Evolutionary conservation across 2,888 invertebrate genomes (phyloP).

Genomic region (Luffia ferchaultella): DNA sequence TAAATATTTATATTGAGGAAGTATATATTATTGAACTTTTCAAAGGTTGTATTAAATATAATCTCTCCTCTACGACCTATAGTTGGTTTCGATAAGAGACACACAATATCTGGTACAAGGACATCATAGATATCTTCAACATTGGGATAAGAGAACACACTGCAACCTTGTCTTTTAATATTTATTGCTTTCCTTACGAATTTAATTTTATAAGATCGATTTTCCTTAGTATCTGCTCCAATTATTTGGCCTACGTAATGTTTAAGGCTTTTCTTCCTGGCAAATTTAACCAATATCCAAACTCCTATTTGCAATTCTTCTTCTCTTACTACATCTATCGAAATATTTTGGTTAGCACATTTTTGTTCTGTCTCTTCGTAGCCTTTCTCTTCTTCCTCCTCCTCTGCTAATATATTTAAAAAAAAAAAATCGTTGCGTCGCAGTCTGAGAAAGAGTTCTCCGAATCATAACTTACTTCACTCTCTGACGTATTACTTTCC

Average conservation of each 20-base stretch:
- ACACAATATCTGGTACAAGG: background rate
- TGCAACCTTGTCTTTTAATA: background rate
- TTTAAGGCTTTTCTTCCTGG: background rate
- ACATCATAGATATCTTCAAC: background rate
- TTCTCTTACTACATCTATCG: too few species aligned
- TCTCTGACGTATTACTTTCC: background rate
- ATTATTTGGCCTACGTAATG: background rate
- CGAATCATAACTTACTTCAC: background rate
- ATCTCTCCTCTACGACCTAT: background rate
- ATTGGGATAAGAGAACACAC: background rate
- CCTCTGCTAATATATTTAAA: background rate
- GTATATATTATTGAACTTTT: too few species aligned
- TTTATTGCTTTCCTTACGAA: background rate
- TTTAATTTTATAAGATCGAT: too few species aligned
- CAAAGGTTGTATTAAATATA: background rate
- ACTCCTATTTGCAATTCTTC: background rate
- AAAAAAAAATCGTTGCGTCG: background rate
- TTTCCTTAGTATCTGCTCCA: too few species aligned
- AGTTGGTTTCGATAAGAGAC: background rate
- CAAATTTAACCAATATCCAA: background rate
- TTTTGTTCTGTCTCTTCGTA: too few species aligned
- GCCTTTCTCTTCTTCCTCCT: background rate
- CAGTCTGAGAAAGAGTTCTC: background rate
- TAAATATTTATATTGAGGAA: too few species aligned
- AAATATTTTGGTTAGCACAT: too few species aligned